Percentiles rank a stretch among this genome's conserved stretches.
These are phyloP conservation scores for Takifugu bimaculatus DNA, from an alignment of 2,113 vertebrate species.

Conservation along the genomic window DNA sequence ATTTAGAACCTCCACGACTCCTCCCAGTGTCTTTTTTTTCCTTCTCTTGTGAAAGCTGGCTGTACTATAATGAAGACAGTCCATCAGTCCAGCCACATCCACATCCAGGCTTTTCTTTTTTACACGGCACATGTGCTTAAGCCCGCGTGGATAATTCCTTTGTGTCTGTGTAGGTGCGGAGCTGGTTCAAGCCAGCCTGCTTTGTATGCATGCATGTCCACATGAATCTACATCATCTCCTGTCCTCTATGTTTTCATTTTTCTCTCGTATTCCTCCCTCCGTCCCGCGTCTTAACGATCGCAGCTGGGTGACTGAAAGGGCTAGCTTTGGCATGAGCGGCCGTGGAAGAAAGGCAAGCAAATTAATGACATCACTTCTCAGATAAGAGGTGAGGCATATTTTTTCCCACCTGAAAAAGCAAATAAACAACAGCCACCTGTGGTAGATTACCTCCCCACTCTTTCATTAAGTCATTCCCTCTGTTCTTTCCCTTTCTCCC, in stretches of 20 bases:
- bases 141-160: conserved; percentile 3
- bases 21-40: conserved; percentile 17
- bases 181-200: not conserved
- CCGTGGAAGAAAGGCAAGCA: conserved; percentile 20
- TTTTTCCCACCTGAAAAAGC: not conserved
- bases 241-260: not conserved
- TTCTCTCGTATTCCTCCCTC: conserved; percentile 3
- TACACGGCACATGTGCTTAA: conserved; percentile 16
- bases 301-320: conserved; percentile 48
- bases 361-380: conserved; percentile 52
- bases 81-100: conserved; percentile 41
- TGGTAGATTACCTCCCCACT: conserved; percentile 22
- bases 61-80: conserved; percentile 59
- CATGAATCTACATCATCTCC: conserved; percentile 29
- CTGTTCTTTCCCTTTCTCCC: not conserved
- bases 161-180: conserved; percentile 6
- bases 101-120: conserved; percentile 43
- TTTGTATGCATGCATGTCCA: conserved; percentile 12
- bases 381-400: conserved; percentile 33
- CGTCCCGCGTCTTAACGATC: conserved; percentile 38
- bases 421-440: conserved; percentile 27
- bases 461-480: conserved; percentile 2
- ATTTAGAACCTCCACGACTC: conserved; percentile 54
- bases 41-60: conserved; percentile 5
- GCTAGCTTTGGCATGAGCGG: conserved; percentile 39